phyloP scores from a whole-genome alignment of 1,140 invertebrate species.

The Acyrthosiphon pisum region DNA sequence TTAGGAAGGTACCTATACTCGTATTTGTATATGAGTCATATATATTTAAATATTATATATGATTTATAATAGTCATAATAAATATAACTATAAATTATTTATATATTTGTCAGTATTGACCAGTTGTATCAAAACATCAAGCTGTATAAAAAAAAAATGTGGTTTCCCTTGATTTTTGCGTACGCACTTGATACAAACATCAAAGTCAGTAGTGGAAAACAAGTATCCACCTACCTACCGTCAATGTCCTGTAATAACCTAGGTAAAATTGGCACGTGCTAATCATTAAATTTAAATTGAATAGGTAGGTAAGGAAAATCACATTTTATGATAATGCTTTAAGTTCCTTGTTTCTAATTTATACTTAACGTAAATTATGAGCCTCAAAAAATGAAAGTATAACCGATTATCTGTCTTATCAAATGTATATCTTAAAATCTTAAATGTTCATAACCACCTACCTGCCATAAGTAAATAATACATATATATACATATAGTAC shows the following conservation, averaged over 20 bases:
- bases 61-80: neutral
- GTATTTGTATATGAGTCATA: neutral
- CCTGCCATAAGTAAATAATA: neutral
- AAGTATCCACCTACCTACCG: neutral
- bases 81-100: neutral
- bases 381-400: neutral
- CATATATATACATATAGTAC: too few relatives aligned
- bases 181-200: neutral
- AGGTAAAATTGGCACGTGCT: slow-evolving; percentile 22
- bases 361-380: neutral
- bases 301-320: neutral
- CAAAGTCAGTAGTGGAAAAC: neutral
- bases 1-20: neutral
- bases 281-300: neutral
- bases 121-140: slow-evolving; percentile 1
- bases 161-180: slow-evolving; percentile 18
- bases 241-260: neutral
- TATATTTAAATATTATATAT: neutral
- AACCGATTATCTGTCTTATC: neutral
- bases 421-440: neutral
- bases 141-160: neutral
- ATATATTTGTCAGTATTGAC: neutral
- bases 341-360: neutral
- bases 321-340: neutral
- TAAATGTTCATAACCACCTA: neutral